Evolutionary conservation across 2,113 vertebrate species (phyloP).

Genomic region (Orcinus orca): DNA sequence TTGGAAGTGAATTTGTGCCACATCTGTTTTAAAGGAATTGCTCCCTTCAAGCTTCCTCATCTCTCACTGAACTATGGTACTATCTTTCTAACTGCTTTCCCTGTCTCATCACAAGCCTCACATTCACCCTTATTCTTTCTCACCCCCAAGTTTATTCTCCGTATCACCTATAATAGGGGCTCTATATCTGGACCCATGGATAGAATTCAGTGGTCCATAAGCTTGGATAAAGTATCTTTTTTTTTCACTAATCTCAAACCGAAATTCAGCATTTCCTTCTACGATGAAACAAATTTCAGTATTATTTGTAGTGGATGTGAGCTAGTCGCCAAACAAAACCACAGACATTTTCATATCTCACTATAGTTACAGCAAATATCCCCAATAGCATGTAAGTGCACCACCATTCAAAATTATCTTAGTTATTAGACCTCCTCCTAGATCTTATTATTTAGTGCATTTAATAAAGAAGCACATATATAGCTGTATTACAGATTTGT

Average conservation of each 20-base stretch:
- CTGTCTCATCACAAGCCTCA: background rate
- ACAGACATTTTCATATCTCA: background rate
- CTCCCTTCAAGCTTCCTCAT: background rate
- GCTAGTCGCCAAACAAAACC: background rate
- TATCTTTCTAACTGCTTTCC: background rate
- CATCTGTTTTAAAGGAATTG: background rate
- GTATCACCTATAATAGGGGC: background rate
- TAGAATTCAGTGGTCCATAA: background rate
- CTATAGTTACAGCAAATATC: background rate
- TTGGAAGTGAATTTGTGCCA: background rate
- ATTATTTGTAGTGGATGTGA: background rate
- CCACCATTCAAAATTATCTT: background rate
- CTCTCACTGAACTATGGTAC: background rate
- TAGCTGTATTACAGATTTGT: background rate
- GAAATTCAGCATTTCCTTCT: background rate
- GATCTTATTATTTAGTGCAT: background rate
- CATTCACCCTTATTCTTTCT: background rate
- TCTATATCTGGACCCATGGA: background rate
- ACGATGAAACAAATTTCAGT: background rate
- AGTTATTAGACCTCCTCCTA: background rate
- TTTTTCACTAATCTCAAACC: background rate
- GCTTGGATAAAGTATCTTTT: background rate
- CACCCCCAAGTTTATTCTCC: background rate
- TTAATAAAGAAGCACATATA: background rate
- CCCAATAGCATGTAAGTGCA: background rate